Percentiles rank a stretch among this genome's conserved stretches.
These are phyloP conservation scores for Nebria brevicollis DNA, from an alignment of 2,888 invertebrate genomes.

Conservation along the genomic window DNA sequence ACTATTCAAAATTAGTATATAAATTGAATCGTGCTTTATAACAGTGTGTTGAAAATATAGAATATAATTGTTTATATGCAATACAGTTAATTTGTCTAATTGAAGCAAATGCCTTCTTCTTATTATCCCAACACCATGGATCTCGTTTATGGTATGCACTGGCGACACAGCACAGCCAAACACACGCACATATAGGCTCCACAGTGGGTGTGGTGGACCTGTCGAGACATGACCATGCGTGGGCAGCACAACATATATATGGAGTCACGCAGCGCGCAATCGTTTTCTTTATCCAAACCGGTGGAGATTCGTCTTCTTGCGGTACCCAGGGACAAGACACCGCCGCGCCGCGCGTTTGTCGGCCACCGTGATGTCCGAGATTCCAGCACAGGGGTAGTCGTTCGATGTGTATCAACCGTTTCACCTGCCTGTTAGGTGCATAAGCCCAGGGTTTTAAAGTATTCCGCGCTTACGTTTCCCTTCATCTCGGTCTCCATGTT, in stretches of 20 bases:
- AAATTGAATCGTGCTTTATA: no score
- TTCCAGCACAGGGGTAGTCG: background rate
- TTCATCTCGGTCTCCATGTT: slow-evolving; percentile 6
- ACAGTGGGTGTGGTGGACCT: slow-evolving; percentile 38
- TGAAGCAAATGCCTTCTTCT: background rate
- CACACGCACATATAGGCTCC: slow-evolving; percentile 5
- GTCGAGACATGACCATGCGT: slow-evolving; percentile 30
- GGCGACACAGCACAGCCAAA: slow-evolving; percentile 21
- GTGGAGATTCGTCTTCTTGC: slow-evolving; percentile 16
- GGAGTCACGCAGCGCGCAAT: slow-evolving; percentile 33
- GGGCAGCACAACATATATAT: slow-evolving; percentile 18
- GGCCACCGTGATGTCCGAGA: slow-evolving; percentile 23
- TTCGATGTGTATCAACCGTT: slow-evolving; percentile 3
- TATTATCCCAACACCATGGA: background rate
- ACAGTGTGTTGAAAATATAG: no score
- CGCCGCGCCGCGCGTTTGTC: background rate
- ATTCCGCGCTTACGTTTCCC: background rate
- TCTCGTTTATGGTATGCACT: background rate
- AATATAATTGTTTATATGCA: no score
- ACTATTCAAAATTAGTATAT: no score
- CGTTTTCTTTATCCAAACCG: slow-evolving; percentile 20
- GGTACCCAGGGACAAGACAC: background rate
- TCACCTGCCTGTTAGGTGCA: background rate
- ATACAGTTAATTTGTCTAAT: no score
- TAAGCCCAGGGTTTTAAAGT: background rate